Percentiles rank a stretch among this genome's conserved stretches.
These are phyloP conservation scores for Squalus acanthias DNA, from an alignment of 2,797 vertebrate genomes.

Conservation along the genomic window DNA sequence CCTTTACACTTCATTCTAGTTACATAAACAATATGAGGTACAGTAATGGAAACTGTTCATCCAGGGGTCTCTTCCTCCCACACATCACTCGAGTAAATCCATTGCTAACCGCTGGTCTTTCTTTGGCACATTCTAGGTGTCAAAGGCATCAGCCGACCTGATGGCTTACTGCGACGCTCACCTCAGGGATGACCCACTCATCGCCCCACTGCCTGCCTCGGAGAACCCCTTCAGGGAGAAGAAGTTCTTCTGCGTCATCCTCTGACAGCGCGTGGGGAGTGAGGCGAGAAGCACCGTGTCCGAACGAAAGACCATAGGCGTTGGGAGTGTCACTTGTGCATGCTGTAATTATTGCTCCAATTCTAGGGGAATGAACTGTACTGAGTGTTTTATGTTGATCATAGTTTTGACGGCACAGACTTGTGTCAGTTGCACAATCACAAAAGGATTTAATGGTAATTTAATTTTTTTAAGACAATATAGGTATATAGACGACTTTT, in stretches of 20 bases:
- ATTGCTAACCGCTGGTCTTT: slow-evolving; percentile 2
- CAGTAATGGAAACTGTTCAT: not conserved
- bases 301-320: not conserved
- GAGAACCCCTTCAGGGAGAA: slow-evolving; percentile 99
- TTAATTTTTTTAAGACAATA: slow-evolving; percentile 28
- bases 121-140: slow-evolving; percentile 66
- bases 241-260: slow-evolving; percentile 97
- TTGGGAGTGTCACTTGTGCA: slow-evolving; percentile 18
- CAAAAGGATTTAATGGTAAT: not conserved
- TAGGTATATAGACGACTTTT: slow-evolving; percentile 34
- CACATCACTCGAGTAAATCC: no score
- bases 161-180: slow-evolving; percentile 96
- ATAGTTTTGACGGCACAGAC: slow-evolving; percentile 22
- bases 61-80: not conserved
- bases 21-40: not conserved
- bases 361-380: slow-evolving; percentile 1
- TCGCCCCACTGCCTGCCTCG: slow-evolving; percentile 88
- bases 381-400: slow-evolving; percentile 32
- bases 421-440: slow-evolving; percentile 25
- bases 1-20: not conserved
- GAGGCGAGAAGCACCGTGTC: not conserved
- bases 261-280: slow-evolving; percentile 62
- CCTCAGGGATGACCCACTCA: slow-evolving; percentile 90
- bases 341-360: slow-evolving; percentile 26
- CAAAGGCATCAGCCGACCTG: slow-evolving; percentile 92